phyloP scores from a whole-genome alignment of 2,888 invertebrate species.

The Sabatieria punctata region DNA sequence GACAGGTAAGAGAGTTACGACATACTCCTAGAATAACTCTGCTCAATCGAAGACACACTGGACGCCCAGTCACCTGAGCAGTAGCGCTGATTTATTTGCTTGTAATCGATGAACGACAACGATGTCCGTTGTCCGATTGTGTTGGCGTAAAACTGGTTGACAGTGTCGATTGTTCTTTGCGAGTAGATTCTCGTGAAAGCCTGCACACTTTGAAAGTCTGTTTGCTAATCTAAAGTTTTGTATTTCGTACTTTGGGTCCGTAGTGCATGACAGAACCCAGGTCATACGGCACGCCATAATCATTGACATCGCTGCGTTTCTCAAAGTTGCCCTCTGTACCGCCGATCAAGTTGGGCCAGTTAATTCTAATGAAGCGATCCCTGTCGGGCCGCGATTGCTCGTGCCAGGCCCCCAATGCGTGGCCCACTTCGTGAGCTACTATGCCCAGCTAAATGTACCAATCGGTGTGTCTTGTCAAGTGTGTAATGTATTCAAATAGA shows the following conservation, averaged over 20 bases:
- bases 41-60: neutral
- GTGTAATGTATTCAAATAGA: no score
- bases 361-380: no score
- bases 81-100: neutral
- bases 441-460: neutral
- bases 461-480: neutral
- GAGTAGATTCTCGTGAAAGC: neutral
- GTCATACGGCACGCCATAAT: neutral
- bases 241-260: neutral
- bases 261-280: neutral
- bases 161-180: neutral
- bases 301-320: neutral
- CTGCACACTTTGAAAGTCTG: neutral
- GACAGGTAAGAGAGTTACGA: no score
- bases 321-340: neutral
- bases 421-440: neutral
- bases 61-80: neutral
- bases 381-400: conserved; percentile 1
- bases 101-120: neutral
- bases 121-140: neutral
- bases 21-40: no score
- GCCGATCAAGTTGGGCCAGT: neutral
- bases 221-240: neutral
- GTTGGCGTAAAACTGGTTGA: neutral
- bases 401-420: neutral